These are phyloP conservation scores for Acrocephalus scirpaceus DNA, from an alignment of 2,797 vertebrate genomes.

Conservation along the genomic window DNA sequence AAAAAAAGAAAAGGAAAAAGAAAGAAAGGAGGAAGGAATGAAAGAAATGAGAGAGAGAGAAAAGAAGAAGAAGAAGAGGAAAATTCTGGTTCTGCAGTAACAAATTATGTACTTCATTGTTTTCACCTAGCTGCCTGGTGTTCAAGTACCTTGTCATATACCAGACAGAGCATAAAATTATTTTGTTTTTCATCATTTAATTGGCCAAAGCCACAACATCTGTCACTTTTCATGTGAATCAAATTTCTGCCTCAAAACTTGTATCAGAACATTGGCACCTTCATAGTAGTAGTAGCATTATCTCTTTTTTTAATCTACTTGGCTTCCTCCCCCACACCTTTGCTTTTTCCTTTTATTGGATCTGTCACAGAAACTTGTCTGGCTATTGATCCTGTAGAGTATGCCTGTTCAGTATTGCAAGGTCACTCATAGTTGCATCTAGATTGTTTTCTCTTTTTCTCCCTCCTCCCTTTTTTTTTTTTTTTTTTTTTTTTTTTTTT, in stretches of 20 bases:
- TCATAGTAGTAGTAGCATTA: neutral
- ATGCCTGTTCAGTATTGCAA: conserved; percentile 43
- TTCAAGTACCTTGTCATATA: conserved; percentile 10
- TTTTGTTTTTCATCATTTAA: conserved; percentile 21
- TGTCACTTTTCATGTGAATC: conserved; percentile 46
- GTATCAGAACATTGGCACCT: neutral
- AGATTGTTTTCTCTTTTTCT: neutral
- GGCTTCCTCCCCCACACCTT: neutral
- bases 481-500: too few species aligned
- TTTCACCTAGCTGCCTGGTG: neutral
- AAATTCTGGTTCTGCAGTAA: neutral
- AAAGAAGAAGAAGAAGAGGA: too few species aligned
- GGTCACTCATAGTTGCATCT: conserved; percentile 61
- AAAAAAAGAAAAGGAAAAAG: too few species aligned
- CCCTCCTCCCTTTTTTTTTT: neutral
- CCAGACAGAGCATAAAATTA: conserved; percentile 26
- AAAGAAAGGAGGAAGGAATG: neutral
- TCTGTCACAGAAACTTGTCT: conserved; percentile 35
- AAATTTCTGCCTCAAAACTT: conserved; percentile 49
- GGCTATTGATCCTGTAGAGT: conserved; percentile 55
- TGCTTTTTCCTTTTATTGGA: conserved; percentile 29
- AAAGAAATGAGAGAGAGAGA: neutral
- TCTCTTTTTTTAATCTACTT: conserved; percentile 14
- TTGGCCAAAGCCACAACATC: conserved; percentile 34
- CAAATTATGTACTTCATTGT: neutral